phyloP scores from a whole-genome alignment of 2,113 vertebrate genomes.

The Lutjanus erythropterus region DNA sequence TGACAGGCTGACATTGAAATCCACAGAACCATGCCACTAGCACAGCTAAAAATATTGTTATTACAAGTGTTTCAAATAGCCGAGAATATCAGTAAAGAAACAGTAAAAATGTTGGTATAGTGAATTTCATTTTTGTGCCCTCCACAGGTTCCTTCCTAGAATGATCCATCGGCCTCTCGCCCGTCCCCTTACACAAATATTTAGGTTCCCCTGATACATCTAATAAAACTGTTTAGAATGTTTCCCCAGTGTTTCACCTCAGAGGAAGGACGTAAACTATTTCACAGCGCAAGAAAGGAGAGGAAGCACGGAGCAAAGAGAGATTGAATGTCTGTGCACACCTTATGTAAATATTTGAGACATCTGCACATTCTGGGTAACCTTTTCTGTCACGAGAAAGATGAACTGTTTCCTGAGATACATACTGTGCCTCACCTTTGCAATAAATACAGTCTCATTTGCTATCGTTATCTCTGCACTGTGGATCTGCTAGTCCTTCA shows the following conservation, averaged over 20 bases:
- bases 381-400: conserved; percentile 82
- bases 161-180: conserved; percentile 73
- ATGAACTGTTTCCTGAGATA: conserved; percentile 88
- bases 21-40: background rate
- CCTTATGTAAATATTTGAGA: conserved; percentile 97
- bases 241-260: conserved; percentile 87
- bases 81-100: conserved; percentile 20
- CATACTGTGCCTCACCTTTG: conserved; percentile 63
- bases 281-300: conserved; percentile 81
- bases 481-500: background rate
- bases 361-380: conserved; percentile 89
- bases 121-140: conserved; percentile 58
- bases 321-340: conserved; percentile 88
- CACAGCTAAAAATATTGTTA: conserved; percentile 25
- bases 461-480: conserved; percentile 10
- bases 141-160: conserved; percentile 75
- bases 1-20: background rate
- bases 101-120: conserved; percentile 42
- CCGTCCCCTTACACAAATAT: conserved; percentile 91
- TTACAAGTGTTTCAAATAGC: conserved; percentile 47
- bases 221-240: conserved; percentile 94
- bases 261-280: conserved; percentile 87
- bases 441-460: conserved; percentile 48
- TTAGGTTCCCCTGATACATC: conserved; percentile 89
- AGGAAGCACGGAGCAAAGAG: conserved; percentile 83